Evolutionary conservation across 1,140 invertebrate genomes (phyloP).

Genomic region (Globodera ellingtonae): DNA sequence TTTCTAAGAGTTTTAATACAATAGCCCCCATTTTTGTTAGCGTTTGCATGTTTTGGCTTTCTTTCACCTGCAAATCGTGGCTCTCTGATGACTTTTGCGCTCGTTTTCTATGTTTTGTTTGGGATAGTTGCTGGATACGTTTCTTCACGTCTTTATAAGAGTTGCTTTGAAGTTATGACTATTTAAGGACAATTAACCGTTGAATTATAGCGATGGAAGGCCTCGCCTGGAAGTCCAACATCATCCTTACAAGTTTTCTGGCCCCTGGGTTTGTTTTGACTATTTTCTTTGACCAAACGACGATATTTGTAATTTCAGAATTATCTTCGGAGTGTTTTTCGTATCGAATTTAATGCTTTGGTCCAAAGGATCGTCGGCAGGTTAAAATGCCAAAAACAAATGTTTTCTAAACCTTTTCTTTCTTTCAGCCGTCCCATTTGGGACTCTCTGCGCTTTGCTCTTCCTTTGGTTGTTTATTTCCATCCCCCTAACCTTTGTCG

Average conservation of each 20-base stretch:
- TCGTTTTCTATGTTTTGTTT: constrained; percentile 83
- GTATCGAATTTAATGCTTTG: constrained; percentile 93
- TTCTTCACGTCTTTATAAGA: constrained; percentile 93
- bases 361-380: constrained; percentile 87
- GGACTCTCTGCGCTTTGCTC: constrained; percentile 91
- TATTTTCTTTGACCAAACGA: constrained; percentile 6
- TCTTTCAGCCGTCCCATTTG: constrained; percentile 82
- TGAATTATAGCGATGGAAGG: constrained; percentile 71
- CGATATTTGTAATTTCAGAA: constrained; percentile 68
- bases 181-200: not conserved
- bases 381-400: not conserved
- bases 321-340: constrained; percentile 93
- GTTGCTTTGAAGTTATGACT: constrained; percentile 65
- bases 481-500: constrained; percentile 92
- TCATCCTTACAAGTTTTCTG: constrained; percentile 89
- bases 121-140: constrained; percentile 93
- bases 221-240: constrained; percentile 96
- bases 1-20: constrained; percentile 5
- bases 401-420: not conserved
- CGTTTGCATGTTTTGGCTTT: constrained; percentile 96
- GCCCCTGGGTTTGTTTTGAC: constrained; percentile 80
- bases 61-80: constrained; percentile 96
- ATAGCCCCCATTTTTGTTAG: constrained; percentile 66
- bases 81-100: constrained; percentile 92
- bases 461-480: constrained; percentile 97